Evolutionary conservation across 2,113 vertebrate species (phyloP).

Genomic region (Ginglymostoma cirratum): DNA sequence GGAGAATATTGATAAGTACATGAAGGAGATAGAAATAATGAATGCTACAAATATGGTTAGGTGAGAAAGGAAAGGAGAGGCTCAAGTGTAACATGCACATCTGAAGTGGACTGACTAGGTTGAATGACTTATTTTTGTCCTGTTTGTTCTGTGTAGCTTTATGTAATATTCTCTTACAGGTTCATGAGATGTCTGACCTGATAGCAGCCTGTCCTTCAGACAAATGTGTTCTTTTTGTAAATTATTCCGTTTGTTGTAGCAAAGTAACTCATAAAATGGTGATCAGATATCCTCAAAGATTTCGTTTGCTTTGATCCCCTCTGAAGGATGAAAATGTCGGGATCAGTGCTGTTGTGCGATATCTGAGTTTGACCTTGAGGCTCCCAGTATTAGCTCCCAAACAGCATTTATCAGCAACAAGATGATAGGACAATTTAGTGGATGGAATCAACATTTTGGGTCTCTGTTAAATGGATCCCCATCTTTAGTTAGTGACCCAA

Average conservation of each 20-base stretch:
- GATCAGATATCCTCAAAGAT: background rate
- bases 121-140: background rate
- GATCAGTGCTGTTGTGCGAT: background rate
- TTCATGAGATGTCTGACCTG: background rate
- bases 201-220: background rate
- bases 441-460: background rate
- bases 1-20: background rate
- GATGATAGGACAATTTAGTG: background rate
- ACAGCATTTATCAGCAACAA: background rate
- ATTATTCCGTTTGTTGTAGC: background rate
- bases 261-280: background rate
- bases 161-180: background rate
- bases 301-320: background rate
- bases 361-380: background rate
- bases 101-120: background rate
- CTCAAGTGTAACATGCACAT: background rate
- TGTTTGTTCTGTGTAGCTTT: background rate
- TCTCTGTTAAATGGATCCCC: background rate
- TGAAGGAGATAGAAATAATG: background rate
- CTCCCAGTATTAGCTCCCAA: background rate
- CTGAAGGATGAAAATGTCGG: background rate
- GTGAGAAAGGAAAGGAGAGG: background rate
- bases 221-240: background rate
- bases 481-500: background rate
- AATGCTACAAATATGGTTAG: background rate